phyloP scores from a whole-genome alignment of 2,113 vertebrate species.

The Mirounga angustirostris region DNA sequence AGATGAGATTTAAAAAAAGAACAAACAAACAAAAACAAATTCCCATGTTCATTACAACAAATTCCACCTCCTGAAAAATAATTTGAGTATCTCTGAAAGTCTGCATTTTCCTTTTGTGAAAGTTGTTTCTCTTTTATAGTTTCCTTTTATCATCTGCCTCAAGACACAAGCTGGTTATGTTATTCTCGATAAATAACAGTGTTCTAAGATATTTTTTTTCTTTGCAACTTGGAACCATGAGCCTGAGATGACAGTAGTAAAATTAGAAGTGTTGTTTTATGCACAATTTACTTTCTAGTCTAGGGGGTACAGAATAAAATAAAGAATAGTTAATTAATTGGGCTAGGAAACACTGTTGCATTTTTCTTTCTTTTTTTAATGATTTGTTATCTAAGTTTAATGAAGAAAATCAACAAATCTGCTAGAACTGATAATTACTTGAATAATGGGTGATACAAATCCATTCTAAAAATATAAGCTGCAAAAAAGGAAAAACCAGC shows the following conservation, averaged over 20 bases:
- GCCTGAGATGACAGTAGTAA: constrained; percentile 19
- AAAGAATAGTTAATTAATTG: constrained; percentile 49
- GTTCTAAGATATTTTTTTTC: background rate
- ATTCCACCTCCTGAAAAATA: constrained; percentile 39
- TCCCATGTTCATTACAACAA: constrained; percentile 19
- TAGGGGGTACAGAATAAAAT: background rate
- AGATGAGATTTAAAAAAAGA: background rate
- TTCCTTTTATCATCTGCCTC: constrained; percentile 35
- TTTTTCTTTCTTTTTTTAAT: constrained; percentile 36
- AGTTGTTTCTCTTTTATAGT: constrained; percentile 45
- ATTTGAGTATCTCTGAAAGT: background rate
- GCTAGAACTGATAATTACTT: constrained; percentile 70
- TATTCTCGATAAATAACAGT: constrained; percentile 59
- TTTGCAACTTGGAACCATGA: background rate
- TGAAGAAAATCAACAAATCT: constrained; percentile 77
- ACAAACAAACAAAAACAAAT: background rate
- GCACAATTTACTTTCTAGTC: constrained; percentile 41
- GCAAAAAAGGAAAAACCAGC: constrained; percentile 3
- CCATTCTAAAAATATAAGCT: constrained; percentile 61
- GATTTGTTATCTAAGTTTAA: constrained; percentile 73
- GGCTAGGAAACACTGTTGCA: background rate
- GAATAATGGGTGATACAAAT: constrained; percentile 51
- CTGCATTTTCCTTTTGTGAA: constrained; percentile 26
- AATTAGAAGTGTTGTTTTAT: constrained; percentile 50
- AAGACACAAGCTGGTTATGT: background rate